Conservation (phyloP, 2,113 vertebrate genomes). For the Bothrops jararaca region DNA sequence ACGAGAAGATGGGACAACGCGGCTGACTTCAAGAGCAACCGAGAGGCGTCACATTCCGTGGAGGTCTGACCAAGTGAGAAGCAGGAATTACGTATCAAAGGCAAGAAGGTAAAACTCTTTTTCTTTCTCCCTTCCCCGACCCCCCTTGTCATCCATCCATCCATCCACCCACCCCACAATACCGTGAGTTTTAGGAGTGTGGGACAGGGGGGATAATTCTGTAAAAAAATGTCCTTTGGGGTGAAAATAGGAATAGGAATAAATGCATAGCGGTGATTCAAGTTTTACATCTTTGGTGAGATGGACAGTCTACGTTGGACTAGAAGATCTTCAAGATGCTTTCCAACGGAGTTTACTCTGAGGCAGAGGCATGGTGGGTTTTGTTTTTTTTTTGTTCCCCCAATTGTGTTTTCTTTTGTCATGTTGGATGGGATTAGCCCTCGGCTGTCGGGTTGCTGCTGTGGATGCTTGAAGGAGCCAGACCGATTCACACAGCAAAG, state of each 20-base stretch:
- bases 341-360: background rate
- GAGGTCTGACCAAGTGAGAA: slow-evolving; percentile 27
- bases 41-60: background rate
- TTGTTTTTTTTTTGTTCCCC: background rate
- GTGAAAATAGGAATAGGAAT: background rate
- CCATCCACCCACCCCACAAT: background rate
- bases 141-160: background rate
- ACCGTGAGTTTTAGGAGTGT: background rate
- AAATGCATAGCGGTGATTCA: background rate
- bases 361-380: background rate
- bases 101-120: slow-evolving; percentile 55
- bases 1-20: background rate
- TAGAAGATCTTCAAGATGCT: background rate
- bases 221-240: background rate
- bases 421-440: background rate
- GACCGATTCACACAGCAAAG: background rate
- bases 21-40: slow-evolving; percentile 21
- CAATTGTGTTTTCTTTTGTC: background rate
- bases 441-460: rapidly evolving
- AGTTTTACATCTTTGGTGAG: background rate
- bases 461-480: slow-evolving; percentile 17
- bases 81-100: slow-evolving; percentile 39
- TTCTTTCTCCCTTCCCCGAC: background rate
- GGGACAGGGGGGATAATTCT: background rate
- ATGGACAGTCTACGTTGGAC: background rate